These are phyloP conservation scores for Tricholauxania praeusta DNA, from an alignment of 2,888 invertebrate genomes.

Conservation along the genomic window DNA sequence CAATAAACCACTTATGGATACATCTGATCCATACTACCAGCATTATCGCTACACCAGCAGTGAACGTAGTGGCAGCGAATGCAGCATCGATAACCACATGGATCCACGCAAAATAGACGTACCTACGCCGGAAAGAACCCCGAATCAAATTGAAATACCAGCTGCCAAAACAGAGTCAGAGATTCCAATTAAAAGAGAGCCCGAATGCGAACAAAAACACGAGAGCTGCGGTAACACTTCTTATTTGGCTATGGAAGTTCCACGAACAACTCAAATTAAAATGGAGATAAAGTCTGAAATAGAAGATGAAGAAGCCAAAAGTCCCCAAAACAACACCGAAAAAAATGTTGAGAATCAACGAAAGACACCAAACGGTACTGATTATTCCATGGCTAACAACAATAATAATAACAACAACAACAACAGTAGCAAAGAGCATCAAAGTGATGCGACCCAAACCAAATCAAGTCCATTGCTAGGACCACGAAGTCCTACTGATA, in stretches of 20 bases:
- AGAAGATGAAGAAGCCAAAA: constrained; percentile 69
- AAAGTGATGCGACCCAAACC: constrained; percentile 54
- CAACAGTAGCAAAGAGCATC: constrained; percentile 55
- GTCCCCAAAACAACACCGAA: constrained; percentile 43
- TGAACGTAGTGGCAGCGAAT: constrained; percentile 89
- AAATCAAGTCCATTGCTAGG: constrained; percentile 58
- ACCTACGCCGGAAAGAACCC: constrained; percentile 79
- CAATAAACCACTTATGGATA: constrained; percentile 90
- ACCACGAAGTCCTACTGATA: constrained; percentile 77
- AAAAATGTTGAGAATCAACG: constrained; percentile 58
- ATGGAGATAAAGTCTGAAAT: constrained; percentile 61
- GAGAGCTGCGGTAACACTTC: constrained; percentile 49
- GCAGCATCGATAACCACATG: constrained; percentile 87
- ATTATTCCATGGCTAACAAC: constrained; percentile 43
- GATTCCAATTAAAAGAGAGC: constrained; percentile 67
- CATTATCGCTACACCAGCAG: constrained; percentile 77
- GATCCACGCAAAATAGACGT: constrained; percentile 83
- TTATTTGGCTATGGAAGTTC: constrained; percentile 16
- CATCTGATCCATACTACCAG: constrained; percentile 84
- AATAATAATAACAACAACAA: constrained; percentile 65
- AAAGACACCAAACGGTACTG: constrained; percentile 37
- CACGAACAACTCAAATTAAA: constrained; percentile 50
- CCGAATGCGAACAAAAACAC: constrained; percentile 40
- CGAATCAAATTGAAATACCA: background rate
- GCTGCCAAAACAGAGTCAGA: constrained; percentile 68